A percentile compares a stretch with the other conserved stretches of the same genome.
phyloP scores from a whole-genome alignment of 2,797 vertebrate species.

The Hypotaenidia okinawae region DNA sequence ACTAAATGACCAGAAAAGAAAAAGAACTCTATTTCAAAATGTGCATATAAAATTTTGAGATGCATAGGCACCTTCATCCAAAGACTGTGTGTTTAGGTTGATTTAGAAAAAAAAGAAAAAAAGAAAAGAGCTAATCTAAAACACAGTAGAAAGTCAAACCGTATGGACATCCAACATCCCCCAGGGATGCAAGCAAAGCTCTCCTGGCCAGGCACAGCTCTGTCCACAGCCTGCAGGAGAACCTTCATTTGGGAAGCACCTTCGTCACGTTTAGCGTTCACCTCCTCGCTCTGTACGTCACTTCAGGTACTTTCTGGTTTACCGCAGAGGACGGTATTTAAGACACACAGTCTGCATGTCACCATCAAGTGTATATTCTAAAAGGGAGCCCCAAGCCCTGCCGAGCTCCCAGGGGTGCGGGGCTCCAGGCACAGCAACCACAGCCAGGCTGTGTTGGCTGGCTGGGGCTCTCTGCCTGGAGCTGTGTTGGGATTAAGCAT shows the following conservation, averaged over 20 bases:
- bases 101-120: not conserved
- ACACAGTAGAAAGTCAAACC: slow-evolving; percentile 3
- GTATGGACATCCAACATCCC: not conserved
- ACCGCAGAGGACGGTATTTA: not conserved
- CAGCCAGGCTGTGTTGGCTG: not conserved
- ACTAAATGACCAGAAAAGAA: not conserved
- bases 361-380: not conserved
- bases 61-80: slow-evolving; percentile 21
- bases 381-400: not conserved
- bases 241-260: not conserved
- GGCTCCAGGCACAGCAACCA: rapidly evolving
- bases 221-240: not conserved
- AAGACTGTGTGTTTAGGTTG: slow-evolving; percentile 17
- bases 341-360: not conserved
- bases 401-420: rapidly evolving
- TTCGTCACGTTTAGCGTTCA: not conserved
- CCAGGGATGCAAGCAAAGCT: not conserved
- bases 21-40: not conserved
- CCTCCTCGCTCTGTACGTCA: not conserved
- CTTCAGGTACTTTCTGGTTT: not conserved
- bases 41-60: slow-evolving; percentile 36
- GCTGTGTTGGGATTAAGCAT: not conserved
- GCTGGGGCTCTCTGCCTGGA: not conserved
- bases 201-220: not conserved
- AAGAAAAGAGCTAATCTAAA: not conserved